Base-by-base conservation (phyloP, 1,140 invertebrate species). In the Pomacea maculata region DNA sequence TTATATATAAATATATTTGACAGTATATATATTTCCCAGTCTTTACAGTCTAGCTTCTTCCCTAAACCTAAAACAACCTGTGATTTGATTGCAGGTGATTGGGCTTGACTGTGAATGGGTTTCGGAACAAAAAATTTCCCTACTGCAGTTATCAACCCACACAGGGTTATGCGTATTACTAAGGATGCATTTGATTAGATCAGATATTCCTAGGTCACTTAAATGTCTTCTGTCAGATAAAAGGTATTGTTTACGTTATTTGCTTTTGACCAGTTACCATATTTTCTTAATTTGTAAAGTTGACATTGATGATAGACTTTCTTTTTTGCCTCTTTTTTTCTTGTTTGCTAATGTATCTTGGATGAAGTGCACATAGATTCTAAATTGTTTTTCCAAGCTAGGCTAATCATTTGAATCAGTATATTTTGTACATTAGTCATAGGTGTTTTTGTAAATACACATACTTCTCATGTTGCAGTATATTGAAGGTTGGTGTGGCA, bases 401-500 rank as follows among this genome's bases (percentile, higher is more conserved):
- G 5, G 34, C 34, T 45, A 5, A 2, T 45, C 5, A 45, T 2
- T 45, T 45, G 34, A 45, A 45, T 45, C 34, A 45, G 34, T 45
- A 45, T 45, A 45, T 45, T 45, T 45, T 45, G 34, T 45, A 45
- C 5, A 45, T 45, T 45, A 45, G 34, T 45, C 1, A 45, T 45
- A 2, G 34, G 34, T 45, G 34, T 45, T 45, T 45, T 5, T 45
- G 34, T 45, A 45, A 79, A 68, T 12, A 52, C 55, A 11, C 65
- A n/a, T 78, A n/a, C 45, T 5, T 70, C 12, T 57, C 7, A 73
- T 19, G 64, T 81, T 83, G n/a, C 76, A 89, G 87, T 70, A 92
- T 94, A 63, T 91, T 95, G 54, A 96, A 96, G 92, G 94, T 96
- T 19, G 96, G 96, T 21, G 95, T 96, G 12, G 94, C 93, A 8